A percentile compares a stretch with the other conserved stretches of the same genome.
These are phyloP conservation scores for Agelastica alni DNA, from an alignment of 2,888 invertebrate species.

Conservation along the genomic window DNA sequence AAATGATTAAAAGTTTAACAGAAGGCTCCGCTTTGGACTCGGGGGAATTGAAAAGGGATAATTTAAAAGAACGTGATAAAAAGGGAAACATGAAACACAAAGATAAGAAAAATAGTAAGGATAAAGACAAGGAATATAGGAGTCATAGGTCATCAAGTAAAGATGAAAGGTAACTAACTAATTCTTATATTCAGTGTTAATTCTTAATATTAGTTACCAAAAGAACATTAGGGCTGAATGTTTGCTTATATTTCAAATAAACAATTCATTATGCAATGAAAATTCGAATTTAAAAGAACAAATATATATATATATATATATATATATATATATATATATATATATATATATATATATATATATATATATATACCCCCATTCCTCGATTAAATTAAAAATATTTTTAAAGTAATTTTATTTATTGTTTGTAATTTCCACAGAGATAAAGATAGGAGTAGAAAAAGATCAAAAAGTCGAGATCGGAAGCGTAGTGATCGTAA, in stretches of 20 bases:
- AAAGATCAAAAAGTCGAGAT: constrained; percentile 50
- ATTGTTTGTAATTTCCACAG: too few species aligned
- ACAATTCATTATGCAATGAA: too few species aligned
- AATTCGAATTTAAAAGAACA: too few species aligned
- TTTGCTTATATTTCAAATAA: constrained; percentile 3
- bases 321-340: too few species aligned
- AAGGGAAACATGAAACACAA: constrained; percentile 31
- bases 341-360: too few species aligned
- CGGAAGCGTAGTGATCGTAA: constrained; percentile 33
- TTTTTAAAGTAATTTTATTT: too few species aligned
- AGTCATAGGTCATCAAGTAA: constrained; percentile 42
- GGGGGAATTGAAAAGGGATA: constrained; percentile 37
- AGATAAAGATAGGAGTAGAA: constrained; percentile 44
- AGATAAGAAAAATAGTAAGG: constrained; percentile 36
- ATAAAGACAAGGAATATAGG: constrained; percentile 43
- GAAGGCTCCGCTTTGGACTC: constrained; percentile 48
- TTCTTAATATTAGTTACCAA: too few species aligned
- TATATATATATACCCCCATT: too few species aligned
- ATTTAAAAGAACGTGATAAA: constrained; percentile 39
- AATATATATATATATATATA: too few species aligned
- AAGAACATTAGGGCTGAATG: too few species aligned
- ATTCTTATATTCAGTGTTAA: too few species aligned
- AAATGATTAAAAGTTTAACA: constrained; percentile 53
- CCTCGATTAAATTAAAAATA: too few species aligned
- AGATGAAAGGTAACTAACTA: constrained; percentile 32